phyloP scores from a whole-genome alignment of 2,888 invertebrate genomes.

The Xylophagus ater region DNA sequence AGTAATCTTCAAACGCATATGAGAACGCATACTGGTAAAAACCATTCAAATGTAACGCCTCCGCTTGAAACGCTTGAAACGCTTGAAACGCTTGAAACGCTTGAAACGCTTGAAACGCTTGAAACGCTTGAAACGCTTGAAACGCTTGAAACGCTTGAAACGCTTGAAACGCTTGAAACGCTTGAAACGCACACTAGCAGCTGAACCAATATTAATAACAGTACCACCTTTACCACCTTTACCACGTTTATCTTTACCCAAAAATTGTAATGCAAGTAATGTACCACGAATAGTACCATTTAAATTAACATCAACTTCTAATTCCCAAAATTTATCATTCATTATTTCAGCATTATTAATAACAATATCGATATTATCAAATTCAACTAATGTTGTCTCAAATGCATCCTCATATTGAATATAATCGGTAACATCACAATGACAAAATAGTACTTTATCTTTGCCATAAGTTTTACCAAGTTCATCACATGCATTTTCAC shows the following conservation, averaged over 20 bases:
- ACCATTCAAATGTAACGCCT: too few species aligned
- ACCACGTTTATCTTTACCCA: constrained; percentile 66
- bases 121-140: too few species aligned
- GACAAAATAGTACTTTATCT: constrained; percentile 58
- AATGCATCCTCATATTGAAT: constrained; percentile 69
- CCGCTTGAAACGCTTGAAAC: too few species aligned
- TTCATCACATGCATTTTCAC: constrained; percentile 55
- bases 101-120: too few species aligned
- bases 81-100: too few species aligned
- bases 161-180: too few species aligned
- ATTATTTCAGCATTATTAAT: constrained; percentile 71
- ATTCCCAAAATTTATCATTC: constrained; percentile 65
- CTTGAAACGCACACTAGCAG: too few species aligned
- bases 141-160: too few species aligned
- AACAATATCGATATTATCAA: constrained; percentile 64
- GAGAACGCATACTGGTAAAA: too few species aligned
- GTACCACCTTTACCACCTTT: constrained; percentile 64
- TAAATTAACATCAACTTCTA: constrained; percentile 65
- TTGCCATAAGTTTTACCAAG: constrained; percentile 53
- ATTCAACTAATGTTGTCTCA: constrained; percentile 57
- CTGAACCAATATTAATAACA: constrained; percentile 65
- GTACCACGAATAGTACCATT: constrained; percentile 69
- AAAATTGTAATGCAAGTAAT: constrained; percentile 58
- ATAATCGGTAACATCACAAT: constrained; percentile 68
- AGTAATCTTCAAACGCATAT: too few species aligned